Evolutionary conservation across 2,797 vertebrate genomes (phyloP).

Genomic region (Pseudocheirus occidentalis): DNA sequence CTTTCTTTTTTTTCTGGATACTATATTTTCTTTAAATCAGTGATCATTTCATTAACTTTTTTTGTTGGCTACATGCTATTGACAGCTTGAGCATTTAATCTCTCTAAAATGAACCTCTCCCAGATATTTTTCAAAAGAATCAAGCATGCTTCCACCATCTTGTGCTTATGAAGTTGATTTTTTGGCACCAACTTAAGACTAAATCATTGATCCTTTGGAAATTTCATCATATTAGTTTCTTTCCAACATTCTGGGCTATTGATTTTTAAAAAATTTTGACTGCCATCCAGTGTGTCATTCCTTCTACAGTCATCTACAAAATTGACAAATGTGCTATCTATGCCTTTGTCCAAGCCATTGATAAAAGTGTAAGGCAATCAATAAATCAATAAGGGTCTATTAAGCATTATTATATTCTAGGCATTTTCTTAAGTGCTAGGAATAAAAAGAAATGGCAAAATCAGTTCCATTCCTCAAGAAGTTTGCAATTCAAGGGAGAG

Average conservation of each 20-base stretch:
- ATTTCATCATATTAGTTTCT: neutral
- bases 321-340: neutral
- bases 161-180: neutral
- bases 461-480: neutral
- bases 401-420: neutral
- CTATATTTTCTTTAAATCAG: neutral
- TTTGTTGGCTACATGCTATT: neutral
- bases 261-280: neutral
- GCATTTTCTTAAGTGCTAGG: neutral
- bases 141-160: neutral
- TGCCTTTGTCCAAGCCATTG: neutral
- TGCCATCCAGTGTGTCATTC: neutral
- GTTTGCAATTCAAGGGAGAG: neutral
- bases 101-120: neutral
- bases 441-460: neutral
- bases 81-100: neutral
- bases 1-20: neutral
- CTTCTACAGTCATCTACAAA: neutral
- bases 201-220: neutral
- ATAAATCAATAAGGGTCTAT: neutral
- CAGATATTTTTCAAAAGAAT: neutral
- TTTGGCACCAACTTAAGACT: neutral
- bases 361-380: neutral
- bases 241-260: neutral
- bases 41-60: neutral